A percentile compares a stretch with the other conserved stretches of the same genome.
These are phyloP conservation scores for Pseudachorutes palmiensis DNA, from an alignment of 1,140 invertebrate species.

Conservation along the genomic window DNA sequence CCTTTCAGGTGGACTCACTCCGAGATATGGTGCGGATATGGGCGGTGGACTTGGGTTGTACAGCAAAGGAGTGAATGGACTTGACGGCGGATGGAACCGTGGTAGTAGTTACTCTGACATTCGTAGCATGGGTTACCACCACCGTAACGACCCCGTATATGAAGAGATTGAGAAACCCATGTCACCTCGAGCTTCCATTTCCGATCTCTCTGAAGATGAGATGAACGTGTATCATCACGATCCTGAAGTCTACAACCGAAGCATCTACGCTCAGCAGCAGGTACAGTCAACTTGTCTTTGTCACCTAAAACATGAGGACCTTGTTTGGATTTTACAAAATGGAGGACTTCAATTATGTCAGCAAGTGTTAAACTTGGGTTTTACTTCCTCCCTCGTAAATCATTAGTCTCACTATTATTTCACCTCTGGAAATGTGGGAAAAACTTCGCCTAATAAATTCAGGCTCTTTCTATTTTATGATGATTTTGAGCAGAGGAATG, in stretches of 20 bases:
- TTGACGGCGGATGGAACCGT: conserved; percentile 36
- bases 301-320: conserved; percentile 2
- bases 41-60: conserved; percentile 31
- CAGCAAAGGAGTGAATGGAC: conserved; percentile 21
- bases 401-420: too few species aligned
- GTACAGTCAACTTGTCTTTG: neutral
- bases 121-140: conserved; percentile 27
- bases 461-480: neutral
- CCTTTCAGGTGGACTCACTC: conserved; percentile 16
- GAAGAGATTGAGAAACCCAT: conserved; percentile 38
- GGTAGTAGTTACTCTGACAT: conserved; percentile 38
- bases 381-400: too few species aligned
- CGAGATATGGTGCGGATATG: conserved; percentile 27
- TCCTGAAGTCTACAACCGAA: conserved; percentile 34
- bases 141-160: conserved; percentile 33
- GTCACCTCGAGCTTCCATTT: conserved; percentile 35
- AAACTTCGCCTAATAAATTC: conserved; percentile 5
- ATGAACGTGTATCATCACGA: conserved; percentile 35
- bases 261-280: conserved; percentile 35
- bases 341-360: too few species aligned
- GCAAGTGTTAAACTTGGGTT: too few species aligned
- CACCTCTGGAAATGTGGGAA: too few species aligned
- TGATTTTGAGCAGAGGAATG: conserved; percentile 9
- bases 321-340: too few species aligned
- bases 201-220: conserved; percentile 37